Evolutionary conservation across 2,888 invertebrate species (phyloP).

Genomic region (Diadegma fenestrale): DNA sequence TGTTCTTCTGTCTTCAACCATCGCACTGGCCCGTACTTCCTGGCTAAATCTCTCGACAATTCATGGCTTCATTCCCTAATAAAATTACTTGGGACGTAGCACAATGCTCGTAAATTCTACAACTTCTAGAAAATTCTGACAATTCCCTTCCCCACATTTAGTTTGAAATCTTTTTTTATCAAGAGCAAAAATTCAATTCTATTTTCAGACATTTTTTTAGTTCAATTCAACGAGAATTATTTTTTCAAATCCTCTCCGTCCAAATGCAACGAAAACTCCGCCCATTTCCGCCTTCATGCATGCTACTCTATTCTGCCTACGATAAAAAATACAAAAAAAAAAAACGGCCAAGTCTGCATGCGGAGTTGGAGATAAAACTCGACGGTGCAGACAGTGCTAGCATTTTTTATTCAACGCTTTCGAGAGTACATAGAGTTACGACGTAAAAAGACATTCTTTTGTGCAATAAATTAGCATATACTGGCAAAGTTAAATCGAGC

Average conservation of each 20-base stretch:
- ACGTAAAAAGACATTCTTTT: constrained; percentile 13
- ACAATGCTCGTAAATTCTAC: neutral
- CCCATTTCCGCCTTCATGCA: neutral
- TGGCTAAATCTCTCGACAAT: constrained; percentile 27
- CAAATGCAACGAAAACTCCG: neutral
- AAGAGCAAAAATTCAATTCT: neutral
- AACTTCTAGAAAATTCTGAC: neutral
- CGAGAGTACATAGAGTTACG: neutral
- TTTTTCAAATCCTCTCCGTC: neutral
- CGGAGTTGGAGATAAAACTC: constrained; percentile 12
- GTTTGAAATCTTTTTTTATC: neutral
- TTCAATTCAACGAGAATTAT: neutral
- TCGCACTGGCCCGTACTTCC: neutral
- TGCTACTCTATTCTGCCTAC: neutral
- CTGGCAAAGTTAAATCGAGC: neutral
- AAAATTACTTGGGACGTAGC: constrained; percentile 26
- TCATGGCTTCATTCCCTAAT: constrained; percentile 57
- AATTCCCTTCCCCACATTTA: neutral
- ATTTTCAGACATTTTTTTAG: neutral
- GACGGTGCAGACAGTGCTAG: neutral
- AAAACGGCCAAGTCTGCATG: constrained; percentile 4
- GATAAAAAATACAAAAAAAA: neutral
- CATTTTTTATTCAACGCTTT: constrained; percentile 19
- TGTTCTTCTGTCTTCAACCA: neutral
- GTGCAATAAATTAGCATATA: constrained; percentile 30